Evolutionary conservation across 2,888 invertebrate genomes (phyloP).

Genomic region (Chloroclysta siterata): DNA sequence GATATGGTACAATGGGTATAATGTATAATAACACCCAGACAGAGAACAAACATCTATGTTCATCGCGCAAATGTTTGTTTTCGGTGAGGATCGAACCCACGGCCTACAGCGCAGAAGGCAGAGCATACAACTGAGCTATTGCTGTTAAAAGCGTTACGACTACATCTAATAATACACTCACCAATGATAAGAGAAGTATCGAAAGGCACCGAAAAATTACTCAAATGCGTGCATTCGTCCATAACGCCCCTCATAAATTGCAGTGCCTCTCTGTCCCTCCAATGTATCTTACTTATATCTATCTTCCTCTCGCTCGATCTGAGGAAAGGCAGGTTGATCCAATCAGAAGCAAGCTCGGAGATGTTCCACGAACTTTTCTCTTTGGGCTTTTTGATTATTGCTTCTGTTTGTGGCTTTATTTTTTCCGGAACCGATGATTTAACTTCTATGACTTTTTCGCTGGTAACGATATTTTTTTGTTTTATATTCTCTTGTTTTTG

Average conservation of each 20-base stretch:
- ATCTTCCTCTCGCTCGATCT: slow-evolving; percentile 72
- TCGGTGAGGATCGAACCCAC: no score
- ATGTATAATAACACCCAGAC: no score
- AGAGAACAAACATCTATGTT: no score
- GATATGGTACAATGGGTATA: no score
- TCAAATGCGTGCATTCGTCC: slow-evolving; percentile 99
- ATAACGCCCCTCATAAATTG: slow-evolving; percentile 99
- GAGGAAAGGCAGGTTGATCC: slow-evolving; percentile 71
- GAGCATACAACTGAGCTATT: no score
- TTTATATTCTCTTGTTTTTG: slow-evolving; percentile 1
- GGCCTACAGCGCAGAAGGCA: no score
- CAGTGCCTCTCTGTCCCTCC: slow-evolving; percentile 91
- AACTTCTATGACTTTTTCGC: slow-evolving; percentile 3
- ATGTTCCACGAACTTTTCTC: slow-evolving; percentile 69
- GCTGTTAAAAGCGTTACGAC: no score
- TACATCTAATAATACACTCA: slow-evolving; percentile 51
- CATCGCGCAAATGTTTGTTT: no score
- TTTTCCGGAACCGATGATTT: slow-evolving; percentile 13
- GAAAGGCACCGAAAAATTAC: slow-evolving; percentile 94
- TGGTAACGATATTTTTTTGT: not conserved
- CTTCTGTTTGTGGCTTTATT: slow-evolving; percentile 22
- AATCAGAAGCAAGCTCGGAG: slow-evolving; percentile 70
- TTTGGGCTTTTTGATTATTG: slow-evolving; percentile 27
- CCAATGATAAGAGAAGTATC: slow-evolving; percentile 95
- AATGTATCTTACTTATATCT: slow-evolving; percentile 86